Evolutionary conservation across 2,888 invertebrate species (phyloP), one percentile per base, ranked within the genome.

Genomic region (Apotomis turbidana): DNA sequence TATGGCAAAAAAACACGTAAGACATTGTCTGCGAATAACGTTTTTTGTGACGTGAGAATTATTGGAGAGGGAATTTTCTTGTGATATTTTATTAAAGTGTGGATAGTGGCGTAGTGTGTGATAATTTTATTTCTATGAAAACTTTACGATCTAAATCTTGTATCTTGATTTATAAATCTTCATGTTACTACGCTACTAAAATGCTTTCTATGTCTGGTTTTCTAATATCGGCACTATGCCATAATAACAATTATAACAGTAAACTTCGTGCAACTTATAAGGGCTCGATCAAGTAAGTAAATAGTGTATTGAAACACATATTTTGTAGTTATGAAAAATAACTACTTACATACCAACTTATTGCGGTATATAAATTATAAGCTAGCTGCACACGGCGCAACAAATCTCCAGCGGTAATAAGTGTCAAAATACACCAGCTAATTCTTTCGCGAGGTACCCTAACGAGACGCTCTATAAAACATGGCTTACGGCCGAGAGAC

Each of bases 371-470:
- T 66, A 54, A 61, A 55, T 66, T 54, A 66, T 71, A 67, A 36
- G 66, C 54, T 5, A 10, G 59, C 38, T 36, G 44, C 74, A 74
- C 68, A 71, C 59, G 57, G 64, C 49, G 68, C 61, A 44, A 69
- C 64, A 71, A 74, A 66, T 70, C 54, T 58, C 68, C 58, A 44
- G 36, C 81, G 83, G 88, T 86, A 90, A 90, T 91, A 90, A 90
- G 90, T 88, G 90, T 91, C 90, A 90, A 88, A 90, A 90, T 89
- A 86, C 89, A 86, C 82, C 84, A 84, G 89, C 86, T 89, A 89
- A 90, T 90, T 89, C 87, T 90, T 89, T 85, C 80, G 83, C 83
- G 87, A 90, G 89, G 90, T 90, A 86, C 80, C 80, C 89, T 91
- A 91, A 91, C 89, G 90, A 90, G 88, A 78, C 81, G 82, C 78